Conservation (phyloP, 2,797 vertebrate genomes). For the Chelidonichthys spinosus region DNA sequence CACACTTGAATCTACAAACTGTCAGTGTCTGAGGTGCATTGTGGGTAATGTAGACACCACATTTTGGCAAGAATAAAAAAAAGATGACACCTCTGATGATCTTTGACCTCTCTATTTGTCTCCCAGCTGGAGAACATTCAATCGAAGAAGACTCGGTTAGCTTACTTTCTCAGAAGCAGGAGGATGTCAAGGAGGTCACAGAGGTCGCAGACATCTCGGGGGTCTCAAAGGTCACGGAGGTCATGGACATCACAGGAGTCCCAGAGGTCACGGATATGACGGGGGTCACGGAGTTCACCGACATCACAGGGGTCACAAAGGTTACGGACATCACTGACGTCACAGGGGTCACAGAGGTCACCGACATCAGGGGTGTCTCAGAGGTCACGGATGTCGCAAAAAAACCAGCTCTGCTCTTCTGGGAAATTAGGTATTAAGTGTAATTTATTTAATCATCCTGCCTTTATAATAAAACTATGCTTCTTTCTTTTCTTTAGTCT, state of each 20-base stretch:
- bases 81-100: neutral
- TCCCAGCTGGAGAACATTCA: constrained; percentile 28
- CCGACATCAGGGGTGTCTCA: constrained; percentile 2
- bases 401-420: constrained; percentile 61
- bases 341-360: constrained; percentile 9
- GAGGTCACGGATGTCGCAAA: constrained; percentile 42
- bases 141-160: constrained; percentile 49
- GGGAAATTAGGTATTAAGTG: constrained; percentile 79
- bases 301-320: constrained; percentile 20
- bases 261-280: constrained; percentile 46
- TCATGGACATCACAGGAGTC: neutral
- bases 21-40: neutral
- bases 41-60: neutral
- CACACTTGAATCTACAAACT: neutral
- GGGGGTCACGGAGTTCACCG: constrained; percentile 43
- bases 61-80: neutral
- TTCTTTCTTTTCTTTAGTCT: constrained; percentile 9
- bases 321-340: neutral
- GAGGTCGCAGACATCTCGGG: neutral
- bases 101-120: neutral
- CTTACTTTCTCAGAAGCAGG: constrained; percentile 42
- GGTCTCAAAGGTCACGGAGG: constrained; percentile 18
- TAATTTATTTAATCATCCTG: constrained; percentile 59
- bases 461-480: neutral
- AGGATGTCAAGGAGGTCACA: constrained; percentile 30